A percentile compares a stretch with the other conserved stretches of the same genome.
Conservation (phyloP, 2,797 vertebrate genomes). For the Coluber constrictor region DNA sequence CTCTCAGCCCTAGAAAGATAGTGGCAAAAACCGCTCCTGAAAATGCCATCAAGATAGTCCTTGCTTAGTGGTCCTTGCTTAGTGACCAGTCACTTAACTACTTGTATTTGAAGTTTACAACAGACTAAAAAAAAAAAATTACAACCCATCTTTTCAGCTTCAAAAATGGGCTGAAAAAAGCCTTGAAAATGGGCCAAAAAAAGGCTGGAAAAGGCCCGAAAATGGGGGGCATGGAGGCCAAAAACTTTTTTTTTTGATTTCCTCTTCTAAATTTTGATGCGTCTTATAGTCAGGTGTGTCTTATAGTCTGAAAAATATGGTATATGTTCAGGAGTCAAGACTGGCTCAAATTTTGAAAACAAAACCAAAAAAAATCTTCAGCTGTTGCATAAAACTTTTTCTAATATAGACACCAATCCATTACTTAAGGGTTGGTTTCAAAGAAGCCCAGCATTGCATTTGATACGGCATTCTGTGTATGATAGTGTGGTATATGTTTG, state of each 20-base stretch:
- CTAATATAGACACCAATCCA: slow-evolving; percentile 15
- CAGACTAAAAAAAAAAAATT: not conserved
- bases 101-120: not conserved
- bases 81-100: not conserved
- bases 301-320: too few species aligned
- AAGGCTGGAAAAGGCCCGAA: too few species aligned
- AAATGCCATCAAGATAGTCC: not conserved
- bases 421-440: not conserved
- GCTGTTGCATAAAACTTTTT: slow-evolving; percentile 1
- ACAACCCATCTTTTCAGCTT: not conserved
- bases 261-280: too few species aligned
- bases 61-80: not conserved
- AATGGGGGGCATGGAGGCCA: too few species aligned
- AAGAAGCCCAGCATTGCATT: not conserved
- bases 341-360: not conserved
- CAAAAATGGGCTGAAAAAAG: too few species aligned
- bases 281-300: too few species aligned
- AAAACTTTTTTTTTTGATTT: too few species aligned
- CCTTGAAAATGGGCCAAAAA: too few species aligned
- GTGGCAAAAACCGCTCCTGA: not conserved
- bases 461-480: not conserved
- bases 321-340: not conserved
- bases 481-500: not conserved
- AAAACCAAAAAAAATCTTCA: not conserved
- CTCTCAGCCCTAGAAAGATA: not conserved